Evolutionary conservation across 2,113 vertebrate species (phyloP).

Genomic region (Macaca mulatta): DNA sequence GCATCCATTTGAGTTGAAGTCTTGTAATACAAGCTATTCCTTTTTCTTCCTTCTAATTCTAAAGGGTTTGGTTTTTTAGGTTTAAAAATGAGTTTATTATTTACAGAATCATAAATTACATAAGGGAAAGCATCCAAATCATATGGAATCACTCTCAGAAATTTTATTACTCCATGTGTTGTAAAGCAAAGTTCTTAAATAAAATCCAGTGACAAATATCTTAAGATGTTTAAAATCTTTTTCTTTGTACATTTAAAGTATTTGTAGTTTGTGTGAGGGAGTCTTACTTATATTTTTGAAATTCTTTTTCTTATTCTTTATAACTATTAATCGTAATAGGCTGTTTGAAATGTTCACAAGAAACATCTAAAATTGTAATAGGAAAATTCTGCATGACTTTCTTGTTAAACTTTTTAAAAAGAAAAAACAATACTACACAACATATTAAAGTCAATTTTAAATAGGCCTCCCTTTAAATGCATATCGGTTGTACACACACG

Average conservation of each 20-base stretch:
- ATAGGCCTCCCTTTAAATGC: neutral
- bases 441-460: neutral
- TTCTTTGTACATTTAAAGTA: conserved; percentile 10
- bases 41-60: neutral
- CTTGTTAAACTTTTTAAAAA: neutral
- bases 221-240: conserved; percentile 13
- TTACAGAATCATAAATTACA: neutral
- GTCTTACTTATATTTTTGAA: conserved; percentile 17
- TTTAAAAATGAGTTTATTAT: conserved; percentile 1
- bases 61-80: neutral
- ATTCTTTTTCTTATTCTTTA: neutral
- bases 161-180: neutral
- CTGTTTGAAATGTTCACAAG: neutral
- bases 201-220: conserved; percentile 20
- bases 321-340: neutral
- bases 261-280: neutral
- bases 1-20: neutral
- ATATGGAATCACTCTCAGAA: neutral
- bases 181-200: conserved; percentile 3
- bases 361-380: neutral
- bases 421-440: neutral
- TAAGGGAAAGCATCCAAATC: neutral
- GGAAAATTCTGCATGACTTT: neutral
- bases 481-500: neutral
- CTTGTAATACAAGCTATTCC: neutral